phyloP scores from a whole-genome alignment of 2,888 invertebrate genomes.

The Ethmia dodecea region DNA sequence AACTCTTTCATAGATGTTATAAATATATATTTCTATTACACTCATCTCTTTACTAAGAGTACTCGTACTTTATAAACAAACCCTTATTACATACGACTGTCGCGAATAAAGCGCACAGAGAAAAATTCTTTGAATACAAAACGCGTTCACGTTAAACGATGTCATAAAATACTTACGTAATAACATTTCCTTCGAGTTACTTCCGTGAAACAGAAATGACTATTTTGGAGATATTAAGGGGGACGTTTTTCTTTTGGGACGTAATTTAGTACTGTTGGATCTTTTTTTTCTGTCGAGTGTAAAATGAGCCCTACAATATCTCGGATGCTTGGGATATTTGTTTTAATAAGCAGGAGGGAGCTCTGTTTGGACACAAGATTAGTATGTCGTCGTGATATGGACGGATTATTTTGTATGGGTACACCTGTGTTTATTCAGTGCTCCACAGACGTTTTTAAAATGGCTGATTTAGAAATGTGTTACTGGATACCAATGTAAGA shows the following conservation, averaged over 20 bases:
- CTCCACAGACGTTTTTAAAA: no score
- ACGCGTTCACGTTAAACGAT: slow-evolving; percentile 24
- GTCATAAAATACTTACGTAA: slow-evolving; percentile 26
- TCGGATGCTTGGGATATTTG: slow-evolving; percentile 40
- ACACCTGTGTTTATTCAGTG: no score
- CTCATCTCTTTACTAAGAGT: no score
- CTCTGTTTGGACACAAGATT: slow-evolving; percentile 25
- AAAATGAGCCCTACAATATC: slow-evolving; percentile 34
- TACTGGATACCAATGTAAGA: no score
- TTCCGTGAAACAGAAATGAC: slow-evolving; percentile 20
- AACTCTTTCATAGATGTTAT: no score
- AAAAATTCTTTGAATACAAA: slow-evolving; percentile 27
- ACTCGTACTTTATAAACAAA: no score
- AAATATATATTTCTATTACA: no score
- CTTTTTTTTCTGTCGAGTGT: slow-evolving; percentile 23
- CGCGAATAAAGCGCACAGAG: slow-evolving; percentile 12
- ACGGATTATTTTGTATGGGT: neutral
- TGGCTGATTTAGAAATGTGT: no score
- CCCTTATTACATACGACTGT: slow-evolving; percentile 14
- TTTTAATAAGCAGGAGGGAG: slow-evolving; percentile 43
- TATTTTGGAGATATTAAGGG: slow-evolving; percentile 25
- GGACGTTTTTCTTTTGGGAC: slow-evolving; percentile 26
- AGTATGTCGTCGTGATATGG: no score
- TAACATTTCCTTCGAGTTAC: slow-evolving; percentile 12
- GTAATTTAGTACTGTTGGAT: slow-evolving; percentile 26